phyloP scores from a whole-genome alignment of 1,140 invertebrate species.

The Goniozus legneri region DNA sequence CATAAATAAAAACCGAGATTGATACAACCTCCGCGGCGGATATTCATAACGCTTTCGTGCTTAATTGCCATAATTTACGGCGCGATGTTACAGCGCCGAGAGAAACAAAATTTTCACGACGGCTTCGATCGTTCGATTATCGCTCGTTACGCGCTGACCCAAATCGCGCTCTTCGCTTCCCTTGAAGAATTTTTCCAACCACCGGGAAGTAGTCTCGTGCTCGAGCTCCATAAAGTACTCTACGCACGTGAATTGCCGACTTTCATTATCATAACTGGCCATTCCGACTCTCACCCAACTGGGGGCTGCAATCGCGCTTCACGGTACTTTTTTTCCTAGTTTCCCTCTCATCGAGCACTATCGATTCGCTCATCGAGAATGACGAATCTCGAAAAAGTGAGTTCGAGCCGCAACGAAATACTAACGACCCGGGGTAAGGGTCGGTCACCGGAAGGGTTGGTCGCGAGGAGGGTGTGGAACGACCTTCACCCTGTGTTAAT shows the following conservation, averaged over 20 bases:
- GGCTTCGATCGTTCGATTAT: not conserved
- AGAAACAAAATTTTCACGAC: not conserved
- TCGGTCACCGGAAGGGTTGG: slow-evolving; percentile 34
- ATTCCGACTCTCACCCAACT: not conserved
- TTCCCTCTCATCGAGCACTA: not conserved
- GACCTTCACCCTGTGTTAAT: slow-evolving; percentile 48
- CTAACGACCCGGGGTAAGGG: slow-evolving; percentile 29
- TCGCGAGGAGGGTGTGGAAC: slow-evolving; percentile 21
- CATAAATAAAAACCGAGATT: not conserved
- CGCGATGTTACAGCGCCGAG: too few relatives aligned
- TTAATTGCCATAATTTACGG: not conserved
- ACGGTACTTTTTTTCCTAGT: too few relatives aligned
- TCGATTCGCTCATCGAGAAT: not conserved
- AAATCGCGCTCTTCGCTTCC: too few relatives aligned
- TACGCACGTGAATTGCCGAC: not conserved
- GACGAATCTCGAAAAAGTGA: not conserved
- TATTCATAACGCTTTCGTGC: not conserved
- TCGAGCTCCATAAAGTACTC: not conserved
- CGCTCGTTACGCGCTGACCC: not conserved
- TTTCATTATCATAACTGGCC: not conserved
- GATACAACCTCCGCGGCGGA: not conserved
- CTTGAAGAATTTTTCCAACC: not conserved
- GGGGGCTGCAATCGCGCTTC: too few relatives aligned
- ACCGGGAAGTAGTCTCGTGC: not conserved
- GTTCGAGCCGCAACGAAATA: slow-evolving; percentile 20